Evolutionary conservation across 2,888 invertebrate genomes (phyloP).

Genomic region (Ochlodes sylvanus): DNA sequence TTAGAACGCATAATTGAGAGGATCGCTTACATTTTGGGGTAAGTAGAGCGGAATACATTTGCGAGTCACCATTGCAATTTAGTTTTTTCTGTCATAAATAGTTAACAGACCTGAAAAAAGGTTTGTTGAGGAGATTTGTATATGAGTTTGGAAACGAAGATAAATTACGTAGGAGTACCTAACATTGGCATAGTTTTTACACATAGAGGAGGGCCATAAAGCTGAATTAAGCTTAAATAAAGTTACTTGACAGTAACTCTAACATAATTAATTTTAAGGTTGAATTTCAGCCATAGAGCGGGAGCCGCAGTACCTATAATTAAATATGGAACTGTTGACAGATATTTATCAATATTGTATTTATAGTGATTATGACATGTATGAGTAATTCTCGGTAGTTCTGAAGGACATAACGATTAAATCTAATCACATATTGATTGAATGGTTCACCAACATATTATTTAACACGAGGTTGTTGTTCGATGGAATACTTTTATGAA

Average conservation of each 20-base stretch:
- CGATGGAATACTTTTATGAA: background rate
- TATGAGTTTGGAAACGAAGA: no score
- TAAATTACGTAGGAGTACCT: no score
- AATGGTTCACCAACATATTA: slow-evolving; percentile 12
- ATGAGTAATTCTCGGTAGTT: background rate
- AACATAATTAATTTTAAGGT: no score
- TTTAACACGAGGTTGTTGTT: background rate
- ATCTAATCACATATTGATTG: slow-evolving; percentile 11
- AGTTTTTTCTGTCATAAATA: slow-evolving; percentile 1
- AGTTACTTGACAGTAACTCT: no score
- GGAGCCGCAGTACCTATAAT: no score
- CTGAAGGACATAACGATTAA: slow-evolving; percentile 2
- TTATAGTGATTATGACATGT: background rate
- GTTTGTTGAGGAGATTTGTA: background rate
- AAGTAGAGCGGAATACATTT: slow-evolving; percentile 1
- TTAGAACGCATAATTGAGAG: background rate
- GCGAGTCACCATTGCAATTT: background rate
- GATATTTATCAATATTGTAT: background rate
- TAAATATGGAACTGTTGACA: no score
- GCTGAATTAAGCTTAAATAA: no score
- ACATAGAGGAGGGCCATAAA: no score
- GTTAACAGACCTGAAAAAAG: slow-evolving; percentile 6
- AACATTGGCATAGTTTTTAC: no score
- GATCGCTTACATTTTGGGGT: background rate
- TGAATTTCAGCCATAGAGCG: no score